Conservation (phyloP, 1,140 invertebrate genomes). For the Pseudomyrmex gracilis region DNA sequence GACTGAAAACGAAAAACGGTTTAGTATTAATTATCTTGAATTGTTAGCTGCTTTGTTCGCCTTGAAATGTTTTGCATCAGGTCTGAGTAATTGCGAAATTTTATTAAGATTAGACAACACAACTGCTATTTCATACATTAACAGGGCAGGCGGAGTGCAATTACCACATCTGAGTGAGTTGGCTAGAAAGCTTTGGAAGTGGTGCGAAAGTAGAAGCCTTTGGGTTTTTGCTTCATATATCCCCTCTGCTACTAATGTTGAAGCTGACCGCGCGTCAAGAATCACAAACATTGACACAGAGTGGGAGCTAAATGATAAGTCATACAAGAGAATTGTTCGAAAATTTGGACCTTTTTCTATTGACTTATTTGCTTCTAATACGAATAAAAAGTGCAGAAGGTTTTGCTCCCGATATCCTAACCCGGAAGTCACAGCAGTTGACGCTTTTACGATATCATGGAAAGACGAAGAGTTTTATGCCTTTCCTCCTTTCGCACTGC, state of each 20-base stretch:
- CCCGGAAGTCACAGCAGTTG: neutral
- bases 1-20: neutral
- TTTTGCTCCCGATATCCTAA: slow-evolving; percentile 24
- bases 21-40: slow-evolving; percentile 55
- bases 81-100: slow-evolving; percentile 69
- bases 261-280: slow-evolving; percentile 25
- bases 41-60: slow-evolving; percentile 30
- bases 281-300: slow-evolving; percentile 8
- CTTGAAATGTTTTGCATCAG: slow-evolving; percentile 24
- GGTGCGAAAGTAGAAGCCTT: slow-evolving; percentile 25
- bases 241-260: slow-evolving; percentile 21
- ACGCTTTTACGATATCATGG: slow-evolving; percentile 22
- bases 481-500: slow-evolving; percentile 33
- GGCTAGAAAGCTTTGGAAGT: slow-evolving; percentile 42
- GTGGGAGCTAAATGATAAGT: neutral
- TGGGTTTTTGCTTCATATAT: slow-evolving; percentile 49
- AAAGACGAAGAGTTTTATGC: neutral
- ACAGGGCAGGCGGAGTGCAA: slow-evolving; percentile 37
- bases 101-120: slow-evolving; percentile 66
- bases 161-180: slow-evolving; percentile 37
- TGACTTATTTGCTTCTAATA: slow-evolving; percentile 22
- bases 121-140: slow-evolving; percentile 49
- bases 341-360: neutral
- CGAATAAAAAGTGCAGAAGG: slow-evolving; percentile 24
- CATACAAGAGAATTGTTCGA: neutral